Evolutionary conservation across 2,113 vertebrate genomes (phyloP).

Genomic region (Columbina picui): DNA sequence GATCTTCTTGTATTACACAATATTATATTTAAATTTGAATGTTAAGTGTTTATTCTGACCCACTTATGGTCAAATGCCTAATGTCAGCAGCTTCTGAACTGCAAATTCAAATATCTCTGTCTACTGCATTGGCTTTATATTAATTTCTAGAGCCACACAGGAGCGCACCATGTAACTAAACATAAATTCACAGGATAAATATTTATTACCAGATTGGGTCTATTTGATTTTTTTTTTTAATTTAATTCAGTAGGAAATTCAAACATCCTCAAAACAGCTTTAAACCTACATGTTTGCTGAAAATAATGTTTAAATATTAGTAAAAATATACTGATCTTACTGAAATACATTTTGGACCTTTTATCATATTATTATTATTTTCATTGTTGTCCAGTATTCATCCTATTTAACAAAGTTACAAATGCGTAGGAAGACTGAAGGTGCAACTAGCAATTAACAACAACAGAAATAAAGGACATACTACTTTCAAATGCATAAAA

Average conservation of each 20-base stretch:
- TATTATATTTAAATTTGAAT: slow-evolving; percentile 59
- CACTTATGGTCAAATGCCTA: slow-evolving; percentile 38
- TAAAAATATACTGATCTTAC: neutral
- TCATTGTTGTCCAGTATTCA: neutral
- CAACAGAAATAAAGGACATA: neutral
- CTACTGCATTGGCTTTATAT: neutral
- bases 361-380: neutral
- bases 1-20: slow-evolving; percentile 56
- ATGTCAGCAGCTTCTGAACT: slow-evolving; percentile 39
- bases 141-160: neutral
- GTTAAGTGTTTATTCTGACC: slow-evolving; percentile 66
- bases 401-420: neutral
- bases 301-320: neutral
- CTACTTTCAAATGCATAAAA: neutral
- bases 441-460: neutral
- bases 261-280: neutral
- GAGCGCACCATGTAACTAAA: neutral
- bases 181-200: neutral
- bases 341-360: neutral
- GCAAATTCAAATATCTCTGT: slow-evolving; percentile 18
- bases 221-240: neutral
- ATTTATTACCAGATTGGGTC: neutral
- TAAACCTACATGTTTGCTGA: neutral
- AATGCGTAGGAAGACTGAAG: neutral
- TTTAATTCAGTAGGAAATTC: neutral